Evolutionary conservation across 2,797 vertebrate species (phyloP).

Genomic region (Neomorphus geoffroyi): DNA sequence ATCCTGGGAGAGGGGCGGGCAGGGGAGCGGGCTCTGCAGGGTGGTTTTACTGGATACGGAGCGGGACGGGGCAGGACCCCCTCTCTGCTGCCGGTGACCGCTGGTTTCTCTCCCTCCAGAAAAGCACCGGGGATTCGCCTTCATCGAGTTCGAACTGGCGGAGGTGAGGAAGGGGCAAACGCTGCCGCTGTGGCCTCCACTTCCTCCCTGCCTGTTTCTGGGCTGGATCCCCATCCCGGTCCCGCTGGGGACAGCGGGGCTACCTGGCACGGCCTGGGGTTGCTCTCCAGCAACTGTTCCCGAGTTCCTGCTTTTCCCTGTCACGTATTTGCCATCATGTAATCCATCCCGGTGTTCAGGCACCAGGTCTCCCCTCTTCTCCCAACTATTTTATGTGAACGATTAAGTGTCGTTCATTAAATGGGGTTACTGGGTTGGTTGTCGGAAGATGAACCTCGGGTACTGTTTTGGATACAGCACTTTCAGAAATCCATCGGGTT

Average conservation of each 20-base stretch:
- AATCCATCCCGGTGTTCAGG: accelerated
- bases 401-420: background rate
- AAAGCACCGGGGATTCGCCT: constrained; percentile 96
- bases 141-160: constrained; percentile 94
- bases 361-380: background rate
- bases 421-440: background rate
- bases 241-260: accelerated
- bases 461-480: accelerated
- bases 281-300: background rate
- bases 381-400: accelerated
- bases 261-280: accelerated
- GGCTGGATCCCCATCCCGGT: background rate
- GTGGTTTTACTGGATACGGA: background rate
- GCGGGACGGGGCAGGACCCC: no score
- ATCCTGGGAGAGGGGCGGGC: background rate
- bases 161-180: constrained; percentile 80
- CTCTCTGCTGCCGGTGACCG: background rate
- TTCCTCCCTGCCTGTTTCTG: accelerated
- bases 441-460: accelerated
- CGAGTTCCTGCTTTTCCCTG: accelerated
- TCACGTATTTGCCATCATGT: accelerated
- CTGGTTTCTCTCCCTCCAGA: constrained; percentile 74
- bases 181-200: background rate
- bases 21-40: no score
- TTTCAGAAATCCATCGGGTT: background rate